Evolutionary conservation across 2,888 invertebrate genomes (phyloP), one percentile per base, ranked within the genome.

Genomic region (Parnassius orleans): DNA sequence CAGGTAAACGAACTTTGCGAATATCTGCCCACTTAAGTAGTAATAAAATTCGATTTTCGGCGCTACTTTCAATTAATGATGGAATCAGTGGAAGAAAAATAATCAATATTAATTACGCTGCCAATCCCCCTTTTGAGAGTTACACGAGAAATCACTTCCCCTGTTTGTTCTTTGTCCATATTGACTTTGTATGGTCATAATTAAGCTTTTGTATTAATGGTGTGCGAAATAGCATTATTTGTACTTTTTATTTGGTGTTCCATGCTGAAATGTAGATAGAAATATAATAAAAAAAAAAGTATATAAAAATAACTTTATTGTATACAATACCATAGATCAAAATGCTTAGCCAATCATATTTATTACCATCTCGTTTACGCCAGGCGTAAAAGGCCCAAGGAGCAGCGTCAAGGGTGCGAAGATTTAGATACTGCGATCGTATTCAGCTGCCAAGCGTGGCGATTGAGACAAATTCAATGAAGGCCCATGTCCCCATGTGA

Each of bases 61-160:
- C 51, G 52, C 46, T 48, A 53, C 41, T 19, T 48, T 14, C 69
- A 71, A 71, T 73, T 70, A 76, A 77, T 77, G 77, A 74, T 71
- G 65, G 64, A 61, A 65, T 65, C 65, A 59, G 61, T 65, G 67
- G 68, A 67, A 67, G 63, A 61, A 65, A 69, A 69, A 68, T 69
- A 74, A 73, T 67, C 68, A 72, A 69, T 71, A 75, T 73, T 71
- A 74, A 76, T 73, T 72, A 69, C 66, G 64, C 63, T 65, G 65
- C 64, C 60, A 66, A 66, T 70, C 73, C 72, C 77, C 74, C 72
- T 72, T 72, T 74, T 72, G 66, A 68, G 66, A 64, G 70, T 63
- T 70, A 81, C 82, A 80, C 66, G 78, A 72, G 73, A 81, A 80
- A 74, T 75, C 80, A 80, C 81, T 82, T 75, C 71, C 69, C 68